Conservation (phyloP, 2,113 vertebrate species). For the Anser brachyrhynchus region DNA sequence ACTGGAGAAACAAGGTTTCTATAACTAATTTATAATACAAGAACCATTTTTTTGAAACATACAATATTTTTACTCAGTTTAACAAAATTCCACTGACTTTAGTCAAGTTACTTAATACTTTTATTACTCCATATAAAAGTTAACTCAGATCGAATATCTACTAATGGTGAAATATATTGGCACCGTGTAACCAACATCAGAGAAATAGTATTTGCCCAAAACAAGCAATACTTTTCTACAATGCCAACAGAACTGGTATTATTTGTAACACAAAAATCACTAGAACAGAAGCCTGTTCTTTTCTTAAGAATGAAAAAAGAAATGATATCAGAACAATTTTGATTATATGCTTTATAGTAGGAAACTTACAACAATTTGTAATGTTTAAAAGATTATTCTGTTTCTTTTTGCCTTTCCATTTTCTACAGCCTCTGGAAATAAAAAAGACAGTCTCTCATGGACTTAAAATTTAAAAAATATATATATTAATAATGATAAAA, state of each 20-base stretch:
- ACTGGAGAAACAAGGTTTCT: background rate
- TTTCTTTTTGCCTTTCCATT: background rate
- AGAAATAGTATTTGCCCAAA: background rate
- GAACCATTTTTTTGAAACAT: background rate
- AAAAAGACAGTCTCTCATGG: background rate
- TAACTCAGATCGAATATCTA: background rate
- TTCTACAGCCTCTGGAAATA: background rate
- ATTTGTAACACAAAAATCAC: background rate
- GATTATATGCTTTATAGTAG: background rate
- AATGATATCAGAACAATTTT: background rate
- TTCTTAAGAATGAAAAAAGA: background rate
- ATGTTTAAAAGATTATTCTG: background rate
- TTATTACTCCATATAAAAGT: background rate
- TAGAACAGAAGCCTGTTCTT: background rate
- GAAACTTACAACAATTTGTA: background rate
- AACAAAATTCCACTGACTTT: background rate
- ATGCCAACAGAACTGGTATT: background rate
- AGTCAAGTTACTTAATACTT: background rate
- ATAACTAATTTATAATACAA: background rate
- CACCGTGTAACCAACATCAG: background rate
- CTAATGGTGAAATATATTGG: background rate
- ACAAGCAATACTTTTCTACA: background rate
- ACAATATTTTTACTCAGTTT: background rate
- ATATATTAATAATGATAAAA: too few species aligned
- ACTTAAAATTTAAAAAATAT: background rate